Conservation (phyloP, 2,113 vertebrate species). For the Colius striatus region DNA sequence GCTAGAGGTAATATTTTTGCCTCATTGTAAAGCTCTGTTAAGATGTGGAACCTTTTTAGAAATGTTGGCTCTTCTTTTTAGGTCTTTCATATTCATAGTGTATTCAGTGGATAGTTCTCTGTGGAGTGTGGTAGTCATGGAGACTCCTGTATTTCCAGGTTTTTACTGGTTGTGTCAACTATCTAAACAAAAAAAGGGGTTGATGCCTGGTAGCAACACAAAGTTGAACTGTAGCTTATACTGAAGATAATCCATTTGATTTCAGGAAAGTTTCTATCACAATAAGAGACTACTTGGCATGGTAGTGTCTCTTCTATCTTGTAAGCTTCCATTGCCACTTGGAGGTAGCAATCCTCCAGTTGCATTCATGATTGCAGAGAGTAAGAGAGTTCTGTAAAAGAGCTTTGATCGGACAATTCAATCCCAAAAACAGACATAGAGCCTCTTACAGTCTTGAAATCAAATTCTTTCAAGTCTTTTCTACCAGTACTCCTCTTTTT, state of each 20-base stretch:
- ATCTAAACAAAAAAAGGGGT: not conserved
- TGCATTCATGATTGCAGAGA: not conserved
- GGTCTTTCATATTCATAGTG: not conserved
- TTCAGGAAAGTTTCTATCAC: not conserved
- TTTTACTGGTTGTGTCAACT: not conserved
- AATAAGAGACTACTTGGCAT: not conserved
- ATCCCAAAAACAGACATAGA: not conserved
- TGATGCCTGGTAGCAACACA: not conserved
- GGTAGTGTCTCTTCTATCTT: not conserved
- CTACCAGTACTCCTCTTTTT: not conserved
- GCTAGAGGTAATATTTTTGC: not conserved
- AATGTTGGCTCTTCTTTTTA: not conserved
- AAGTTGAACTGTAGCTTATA: not conserved
- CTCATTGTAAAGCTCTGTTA: not conserved
- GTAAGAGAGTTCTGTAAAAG: not conserved
- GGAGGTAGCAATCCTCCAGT: not conserved
- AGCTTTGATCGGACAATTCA: not conserved
- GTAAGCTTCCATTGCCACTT: not conserved
- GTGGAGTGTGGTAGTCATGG: not conserved
- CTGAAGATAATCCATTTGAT: not conserved
- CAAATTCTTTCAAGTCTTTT: not conserved
- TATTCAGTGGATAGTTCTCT: not conserved
- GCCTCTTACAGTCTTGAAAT: not conserved
- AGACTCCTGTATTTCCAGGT: not conserved
- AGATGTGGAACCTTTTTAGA: not conserved